These are phyloP conservation scores for Epirrhoe alternata DNA, from an alignment of 2,888 invertebrate genomes.

Conservation along the genomic window DNA sequence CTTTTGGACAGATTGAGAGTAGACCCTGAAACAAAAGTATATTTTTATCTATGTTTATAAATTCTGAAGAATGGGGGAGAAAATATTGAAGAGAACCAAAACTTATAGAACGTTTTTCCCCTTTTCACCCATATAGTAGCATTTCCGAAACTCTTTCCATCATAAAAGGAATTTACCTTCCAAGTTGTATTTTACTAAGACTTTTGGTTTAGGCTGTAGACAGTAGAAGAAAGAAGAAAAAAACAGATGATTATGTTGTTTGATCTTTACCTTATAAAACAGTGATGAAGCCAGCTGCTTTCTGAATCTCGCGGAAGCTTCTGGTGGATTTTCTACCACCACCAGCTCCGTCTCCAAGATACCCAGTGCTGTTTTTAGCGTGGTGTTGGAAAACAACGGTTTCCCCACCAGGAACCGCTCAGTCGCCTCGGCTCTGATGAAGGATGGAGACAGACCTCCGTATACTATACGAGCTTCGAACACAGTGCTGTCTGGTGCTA, in stretches of 20 bases:
- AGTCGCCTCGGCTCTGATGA: slow-evolving; percentile 79
- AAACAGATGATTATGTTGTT: too few species aligned
- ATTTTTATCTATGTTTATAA: not conserved
- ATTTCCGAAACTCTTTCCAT: too few species aligned
- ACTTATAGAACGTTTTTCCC: too few species aligned
- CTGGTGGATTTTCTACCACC: slow-evolving; percentile 69
- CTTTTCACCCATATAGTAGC: too few species aligned
- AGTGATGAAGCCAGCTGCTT: slow-evolving; percentile 84
- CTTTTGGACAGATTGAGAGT: slow-evolving; percentile 52
- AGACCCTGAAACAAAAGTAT: slow-evolving; percentile 48
- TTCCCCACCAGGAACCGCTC: slow-evolving; percentile 79
- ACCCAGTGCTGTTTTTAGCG: slow-evolving; percentile 67
- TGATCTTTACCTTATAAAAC: slow-evolving; percentile 83
- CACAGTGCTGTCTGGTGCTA: slow-evolving; percentile 71
- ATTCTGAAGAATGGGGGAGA: too few species aligned
- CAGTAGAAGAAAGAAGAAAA: too few species aligned
- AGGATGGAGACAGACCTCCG: slow-evolving; percentile 82
- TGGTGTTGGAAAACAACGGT: slow-evolving; percentile 65
- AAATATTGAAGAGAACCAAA: too few species aligned
- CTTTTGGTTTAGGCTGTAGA: not conserved
- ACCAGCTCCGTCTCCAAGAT: slow-evolving; percentile 57
- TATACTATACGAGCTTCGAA: slow-evolving; percentile 83
- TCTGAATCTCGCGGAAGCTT: slow-evolving; percentile 85
- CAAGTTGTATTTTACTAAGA: not conserved
- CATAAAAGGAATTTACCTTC: too few species aligned